Percentiles rank a stretch among this genome's conserved stretches.
phyloP scores from a whole-genome alignment of 2,113 vertebrate species.

The Mus spicilegus region DNA sequence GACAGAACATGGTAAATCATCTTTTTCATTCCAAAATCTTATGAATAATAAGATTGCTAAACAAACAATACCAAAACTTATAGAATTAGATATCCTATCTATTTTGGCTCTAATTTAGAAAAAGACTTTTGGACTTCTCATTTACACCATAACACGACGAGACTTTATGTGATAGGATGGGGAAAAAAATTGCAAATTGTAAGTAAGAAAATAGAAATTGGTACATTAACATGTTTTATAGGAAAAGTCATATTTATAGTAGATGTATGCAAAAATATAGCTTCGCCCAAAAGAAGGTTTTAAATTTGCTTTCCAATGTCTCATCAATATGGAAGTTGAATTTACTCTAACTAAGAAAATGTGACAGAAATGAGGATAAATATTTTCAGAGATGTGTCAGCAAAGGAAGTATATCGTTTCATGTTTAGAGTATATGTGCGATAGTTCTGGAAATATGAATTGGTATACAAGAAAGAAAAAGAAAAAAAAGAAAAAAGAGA shows the following conservation, averaged over 20 bases:
- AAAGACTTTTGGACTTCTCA: not conserved
- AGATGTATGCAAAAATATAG: not conserved
- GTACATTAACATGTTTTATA: not conserved
- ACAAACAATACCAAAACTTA: not conserved
- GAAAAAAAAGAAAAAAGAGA: not conserved
- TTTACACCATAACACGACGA: not conserved
- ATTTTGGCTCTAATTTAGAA: not conserved
- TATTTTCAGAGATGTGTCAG: not conserved
- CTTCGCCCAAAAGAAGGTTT: not conserved
- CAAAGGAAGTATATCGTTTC: not conserved
- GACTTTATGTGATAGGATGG: not conserved
- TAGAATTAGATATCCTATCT: not conserved
- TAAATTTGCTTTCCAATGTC: not conserved
- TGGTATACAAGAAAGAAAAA: not conserved
- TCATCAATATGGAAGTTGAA: not conserved
- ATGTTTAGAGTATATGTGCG: not conserved
- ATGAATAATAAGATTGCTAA: not conserved
- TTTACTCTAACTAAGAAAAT: not conserved
- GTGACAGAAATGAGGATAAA: not conserved
- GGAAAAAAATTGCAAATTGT: not conserved
- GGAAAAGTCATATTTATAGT: not conserved
- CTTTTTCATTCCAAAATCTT: not conserved
- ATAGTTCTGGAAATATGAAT: not conserved
- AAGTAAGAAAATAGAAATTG: not conserved
- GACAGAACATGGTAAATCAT: not conserved